Percentiles rank a stretch among this genome's conserved stretches.
phyloP scores from a whole-genome alignment of 2,888 invertebrate species.

The Eilema caniola region DNA sequence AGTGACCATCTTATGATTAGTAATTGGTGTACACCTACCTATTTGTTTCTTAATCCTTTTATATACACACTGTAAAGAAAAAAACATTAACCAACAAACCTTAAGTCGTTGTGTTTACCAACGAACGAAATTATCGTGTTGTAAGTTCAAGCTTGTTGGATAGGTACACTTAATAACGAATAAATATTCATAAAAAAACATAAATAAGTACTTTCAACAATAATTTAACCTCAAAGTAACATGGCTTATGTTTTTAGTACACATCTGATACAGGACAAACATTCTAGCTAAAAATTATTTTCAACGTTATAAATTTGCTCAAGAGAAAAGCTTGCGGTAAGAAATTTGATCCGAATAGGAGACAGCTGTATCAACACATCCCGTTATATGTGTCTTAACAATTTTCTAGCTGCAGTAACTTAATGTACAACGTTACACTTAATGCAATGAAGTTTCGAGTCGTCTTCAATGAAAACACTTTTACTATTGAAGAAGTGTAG shows the following conservation, averaged over 20 bases:
- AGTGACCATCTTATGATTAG: no score
- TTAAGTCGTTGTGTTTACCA: no score
- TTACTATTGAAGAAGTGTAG: no score
- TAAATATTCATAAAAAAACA: background rate
- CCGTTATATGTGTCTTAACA: conserved; percentile 56
- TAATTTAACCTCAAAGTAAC: background rate
- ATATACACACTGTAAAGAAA: no score
- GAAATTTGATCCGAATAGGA: conserved; percentile 31
- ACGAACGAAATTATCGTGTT: no score
- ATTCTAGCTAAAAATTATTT: conserved; percentile 22
- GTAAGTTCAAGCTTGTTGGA: no score
- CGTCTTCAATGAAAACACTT: no score
- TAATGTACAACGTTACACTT: conserved; percentile 35
- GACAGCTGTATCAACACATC: conserved; percentile 45
- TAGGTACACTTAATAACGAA: background rate
- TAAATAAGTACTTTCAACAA: background rate
- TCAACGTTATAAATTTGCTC: conserved; percentile 32
- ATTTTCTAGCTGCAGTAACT: conserved; percentile 50
- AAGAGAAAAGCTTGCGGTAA: conserved; percentile 20
- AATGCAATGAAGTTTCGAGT: background rate
- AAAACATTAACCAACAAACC: no score
- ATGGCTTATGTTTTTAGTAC: background rate
- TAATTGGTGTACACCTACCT: no score
- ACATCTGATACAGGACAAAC: conserved; percentile 37
- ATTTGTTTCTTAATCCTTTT: no score